A percentile compares a stretch with the other conserved stretches of the same genome.
Conservation (phyloP, 2,797 vertebrate species). For the Microchirus variegatus region DNA sequence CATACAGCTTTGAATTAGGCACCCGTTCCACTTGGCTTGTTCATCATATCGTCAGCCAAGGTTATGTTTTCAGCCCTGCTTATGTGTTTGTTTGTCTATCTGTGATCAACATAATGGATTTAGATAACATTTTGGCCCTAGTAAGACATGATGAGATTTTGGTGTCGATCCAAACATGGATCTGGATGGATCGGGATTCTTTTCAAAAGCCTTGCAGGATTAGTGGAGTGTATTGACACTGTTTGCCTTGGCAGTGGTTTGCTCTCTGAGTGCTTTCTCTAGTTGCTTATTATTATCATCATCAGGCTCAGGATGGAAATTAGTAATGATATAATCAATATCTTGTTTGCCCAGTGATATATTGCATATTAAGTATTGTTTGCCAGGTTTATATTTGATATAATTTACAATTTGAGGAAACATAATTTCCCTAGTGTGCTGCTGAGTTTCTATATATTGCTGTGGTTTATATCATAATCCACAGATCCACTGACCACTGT, state of each 20-base stretch:
- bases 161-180: too few relatives aligned
- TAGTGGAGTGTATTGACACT: too few relatives aligned
- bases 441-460: slow-evolving; percentile 51
- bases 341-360: neutral
- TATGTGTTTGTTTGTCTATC: too few relatives aligned
- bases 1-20: too few relatives aligned
- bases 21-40: too few relatives aligned
- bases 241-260: slow-evolving; percentile 2
- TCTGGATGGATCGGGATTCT: too few relatives aligned
- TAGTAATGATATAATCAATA: slow-evolving; percentile 31
- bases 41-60: too few relatives aligned
- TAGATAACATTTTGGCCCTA: too few relatives aligned
- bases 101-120: too few relatives aligned
- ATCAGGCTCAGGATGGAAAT: slow-evolving; percentile 12
- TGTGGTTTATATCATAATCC: slow-evolving; percentile 35
- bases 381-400: slow-evolving; percentile 41
- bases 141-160: too few relatives aligned
- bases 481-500: slow-evolving; percentile 37
- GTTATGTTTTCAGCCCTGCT: too few relatives aligned
- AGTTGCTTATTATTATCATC: slow-evolving; percentile 24
- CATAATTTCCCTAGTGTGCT: slow-evolving; percentile 48
- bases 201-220: too few relatives aligned
- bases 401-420: slow-evolving; percentile 55
- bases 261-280: slow-evolving; percentile 1
- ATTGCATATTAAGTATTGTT: slow-evolving; percentile 8